phyloP scores from a whole-genome alignment of 1,140 invertebrate genomes.

The Hydropsyche tenuis region DNA sequence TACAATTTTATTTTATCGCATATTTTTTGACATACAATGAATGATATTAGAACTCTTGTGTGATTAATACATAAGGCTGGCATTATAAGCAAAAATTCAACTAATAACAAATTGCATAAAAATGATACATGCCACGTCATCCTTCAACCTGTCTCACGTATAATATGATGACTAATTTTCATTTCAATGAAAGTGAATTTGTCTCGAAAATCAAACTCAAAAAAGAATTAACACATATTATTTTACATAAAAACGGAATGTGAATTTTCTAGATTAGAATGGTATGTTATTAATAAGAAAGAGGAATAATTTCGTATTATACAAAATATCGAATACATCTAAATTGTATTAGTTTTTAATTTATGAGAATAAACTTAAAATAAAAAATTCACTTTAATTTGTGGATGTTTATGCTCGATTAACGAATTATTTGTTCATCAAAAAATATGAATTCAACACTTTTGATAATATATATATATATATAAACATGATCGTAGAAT shows the following conservation, averaged over 20 bases:
- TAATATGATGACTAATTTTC: background rate
- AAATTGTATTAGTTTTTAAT: background rate
- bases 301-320: slow-evolving; percentile 2
- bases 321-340: background rate
- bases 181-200: slow-evolving; percentile 22
- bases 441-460: no score
- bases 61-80: slow-evolving; percentile 43
- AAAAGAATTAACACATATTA: background rate
- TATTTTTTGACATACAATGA: slow-evolving; percentile 47
- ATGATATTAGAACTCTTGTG: slow-evolving; percentile 40
- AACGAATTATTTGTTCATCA: no score
- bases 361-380: no score
- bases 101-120: background rate
- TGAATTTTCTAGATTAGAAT: slow-evolving; percentile 22
- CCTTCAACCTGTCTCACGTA: slow-evolving; percentile 37
- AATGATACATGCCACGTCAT: slow-evolving; percentile 5
- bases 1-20: slow-evolving; percentile 47
- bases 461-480: no score
- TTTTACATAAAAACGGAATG: slow-evolving; percentile 37
- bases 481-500: no score
- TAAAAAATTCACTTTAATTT: no score
- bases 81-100: slow-evolving; percentile 35
- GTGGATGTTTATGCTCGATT: no score
- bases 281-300: slow-evolving; percentile 9
- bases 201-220: background rate